Conservation (phyloP, 2,888 invertebrate genomes). For the Kryphioiulus occultus region DNA sequence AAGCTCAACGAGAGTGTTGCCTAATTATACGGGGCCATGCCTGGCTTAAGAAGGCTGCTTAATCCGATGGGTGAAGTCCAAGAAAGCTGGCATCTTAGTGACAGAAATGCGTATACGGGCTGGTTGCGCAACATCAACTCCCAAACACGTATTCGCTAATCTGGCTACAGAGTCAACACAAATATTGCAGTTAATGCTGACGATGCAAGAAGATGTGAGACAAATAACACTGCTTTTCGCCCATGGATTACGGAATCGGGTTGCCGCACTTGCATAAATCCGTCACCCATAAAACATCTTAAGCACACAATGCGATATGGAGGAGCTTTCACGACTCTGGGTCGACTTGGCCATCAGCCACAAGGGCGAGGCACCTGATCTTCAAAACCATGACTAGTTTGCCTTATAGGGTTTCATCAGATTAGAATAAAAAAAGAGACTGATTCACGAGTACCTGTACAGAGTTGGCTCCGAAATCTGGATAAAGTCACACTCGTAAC, state of each 20-base stretch:
- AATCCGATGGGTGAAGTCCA: neutral
- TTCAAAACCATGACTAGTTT: neutral
- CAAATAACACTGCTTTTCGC: neutral
- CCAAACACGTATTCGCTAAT: neutral
- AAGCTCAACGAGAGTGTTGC: no score
- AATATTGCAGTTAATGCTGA: neutral
- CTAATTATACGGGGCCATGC: no score
- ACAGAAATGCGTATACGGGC: neutral
- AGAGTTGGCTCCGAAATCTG: no score
- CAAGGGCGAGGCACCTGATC: constrained; percentile 9
- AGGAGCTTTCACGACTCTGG: neutral
- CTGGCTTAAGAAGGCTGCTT: no score
- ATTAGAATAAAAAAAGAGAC: neutral
- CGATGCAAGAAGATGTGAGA: neutral
- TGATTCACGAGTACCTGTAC: no score
- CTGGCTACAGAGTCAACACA: neutral
- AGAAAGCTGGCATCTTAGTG: neutral
- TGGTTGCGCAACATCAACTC: neutral
- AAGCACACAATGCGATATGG: neutral
- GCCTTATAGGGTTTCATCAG: neutral
- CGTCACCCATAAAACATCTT: constrained; percentile 3
- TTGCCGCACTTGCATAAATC: neutral
- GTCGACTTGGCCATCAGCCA: neutral
- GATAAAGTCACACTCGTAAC: no score
- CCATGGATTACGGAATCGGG: neutral